Base-by-base conservation (phyloP, 2,888 invertebrate genomes). In the Orchestes rusci region DNA sequence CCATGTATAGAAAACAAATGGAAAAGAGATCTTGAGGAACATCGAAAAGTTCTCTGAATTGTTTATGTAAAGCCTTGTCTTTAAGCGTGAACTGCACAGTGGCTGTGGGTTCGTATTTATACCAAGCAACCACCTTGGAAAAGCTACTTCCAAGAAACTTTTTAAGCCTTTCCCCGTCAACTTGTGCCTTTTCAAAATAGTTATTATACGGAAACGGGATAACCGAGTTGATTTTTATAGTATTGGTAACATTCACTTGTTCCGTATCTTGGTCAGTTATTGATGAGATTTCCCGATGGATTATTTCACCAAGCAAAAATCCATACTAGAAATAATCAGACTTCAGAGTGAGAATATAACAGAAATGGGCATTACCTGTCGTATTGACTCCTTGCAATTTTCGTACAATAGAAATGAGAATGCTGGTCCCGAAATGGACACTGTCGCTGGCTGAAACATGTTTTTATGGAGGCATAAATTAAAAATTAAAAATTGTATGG, bases 221-320 rank as follows among this genome's bases (percentile, higher is more conserved):
- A 18, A 78, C 70, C 10, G 77, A 75, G 57, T 74, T 74, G 48
- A 82, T 71, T 57, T 76, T 72, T 43, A 82, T 78, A 55, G 76
- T 73, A 51, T 73, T 75, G 54, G 77, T 76, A 43, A 76, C 67
- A 20, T 76, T 72, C 36, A 79, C 72, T 55, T 76, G 74, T 58
- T 77, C 75, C 57, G 76, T 78, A 48, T 81, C 79, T 12, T 76
- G 74, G 62, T 83, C 82, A 3, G 82, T 82, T 60, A 82, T 79
- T 43, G 78, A 78, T 63, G 76, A 79, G 3, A 77, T 78, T 55
- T 80, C 73, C 65, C 75, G 76, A 32, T 75, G 73, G 31, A 75
- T 70, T 10, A 79, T 71, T 58, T 81, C 76, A 8, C 82, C 82
- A 31, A 82, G 68, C 19, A 82, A 70, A 62, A 82, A 81, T 10